Conservation (phyloP, 2,113 vertebrate genomes). For the Poecile atricapillus region DNA sequence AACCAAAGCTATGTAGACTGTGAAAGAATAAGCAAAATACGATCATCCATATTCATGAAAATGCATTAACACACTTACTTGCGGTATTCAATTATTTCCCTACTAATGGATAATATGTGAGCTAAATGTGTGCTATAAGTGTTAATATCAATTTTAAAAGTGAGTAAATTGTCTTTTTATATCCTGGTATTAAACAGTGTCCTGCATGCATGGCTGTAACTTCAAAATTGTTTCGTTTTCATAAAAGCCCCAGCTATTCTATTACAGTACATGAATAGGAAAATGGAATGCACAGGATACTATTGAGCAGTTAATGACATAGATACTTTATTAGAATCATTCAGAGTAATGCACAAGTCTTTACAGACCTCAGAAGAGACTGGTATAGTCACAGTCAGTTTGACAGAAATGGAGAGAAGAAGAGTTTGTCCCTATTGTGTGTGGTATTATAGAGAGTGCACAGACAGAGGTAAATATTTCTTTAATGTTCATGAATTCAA, state of each 20-base stretch:
- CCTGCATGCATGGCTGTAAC: not conserved
- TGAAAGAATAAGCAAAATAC: constrained; percentile 15
- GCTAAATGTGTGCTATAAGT: constrained; percentile 1
- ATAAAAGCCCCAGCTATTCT: not conserved
- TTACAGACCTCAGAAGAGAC: not conserved
- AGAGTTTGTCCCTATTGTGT: not conserved
- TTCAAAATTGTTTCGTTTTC: constrained; percentile 32
- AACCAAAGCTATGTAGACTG: not conserved
- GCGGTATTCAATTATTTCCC: constrained; percentile 44
- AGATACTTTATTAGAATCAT: not conserved
- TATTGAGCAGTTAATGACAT: not conserved
- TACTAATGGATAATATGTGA: constrained; percentile 1
- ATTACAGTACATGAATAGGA: not conserved
- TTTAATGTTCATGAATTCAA: not conserved
- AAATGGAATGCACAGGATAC: not conserved
- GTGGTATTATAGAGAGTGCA: not conserved
- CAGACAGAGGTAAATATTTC: not conserved
- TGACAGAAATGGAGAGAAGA: not conserved
- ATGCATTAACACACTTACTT: constrained; percentile 32
- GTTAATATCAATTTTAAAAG: constrained; percentile 40
- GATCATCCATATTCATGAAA: constrained; percentile 50
- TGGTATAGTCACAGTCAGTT: not conserved
- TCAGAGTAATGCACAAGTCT: not conserved
- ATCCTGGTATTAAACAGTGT: not conserved
- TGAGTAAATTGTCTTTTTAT: constrained; percentile 20